Evolutionary conservation across 1,140 invertebrate species (phyloP), one percentile per base, ranked within the genome.

Genomic region (Panonychus citri): DNA sequence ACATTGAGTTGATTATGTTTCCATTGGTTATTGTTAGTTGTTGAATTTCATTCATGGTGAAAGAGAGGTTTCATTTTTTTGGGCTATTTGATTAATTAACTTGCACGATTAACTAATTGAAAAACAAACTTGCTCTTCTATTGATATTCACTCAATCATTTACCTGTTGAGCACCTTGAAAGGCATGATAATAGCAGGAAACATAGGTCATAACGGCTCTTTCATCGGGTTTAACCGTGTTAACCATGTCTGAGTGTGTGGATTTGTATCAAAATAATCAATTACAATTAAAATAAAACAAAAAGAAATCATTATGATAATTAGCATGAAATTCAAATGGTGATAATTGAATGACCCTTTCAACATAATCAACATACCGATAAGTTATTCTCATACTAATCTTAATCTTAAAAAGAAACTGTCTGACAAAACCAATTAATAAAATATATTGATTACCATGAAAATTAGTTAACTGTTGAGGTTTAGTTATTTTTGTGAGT

Each of bases 101-200:
- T 2, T 27, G 26, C 25, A 34, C 30, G 12, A 12, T 34, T 34
- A 34, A 34, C 30, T 34, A 34, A 7, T 3, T 21, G 13, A 26
- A 19, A 19, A 19, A 3, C 24, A 40, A 24, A 46, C 5, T 46
- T 19, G 42, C 21, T 46, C 7, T 24, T 46, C 17, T 46, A 8
- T n/a, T 46, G 42, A 5, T 19, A 7, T 19, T 24, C 4, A 19
- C 17, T 7, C 7, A 10, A 46, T 7, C 17, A 7, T 77, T 76
- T 78, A 94, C 88, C 87, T 93, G 86, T 75, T 90, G 86, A 66
- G 86, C 86, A 74, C 87, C 88, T 77, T 91, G 87, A 82, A 94
- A 93, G 71, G 89, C 89, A 76, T 94, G 89, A 77, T 94, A 94
- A 79, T 90, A 94, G 79, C 89, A 94, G 70, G 88, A 93, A 70